Base-by-base conservation (phyloP, 2,113 vertebrate genomes). In the Scortum barcoo region DNA sequence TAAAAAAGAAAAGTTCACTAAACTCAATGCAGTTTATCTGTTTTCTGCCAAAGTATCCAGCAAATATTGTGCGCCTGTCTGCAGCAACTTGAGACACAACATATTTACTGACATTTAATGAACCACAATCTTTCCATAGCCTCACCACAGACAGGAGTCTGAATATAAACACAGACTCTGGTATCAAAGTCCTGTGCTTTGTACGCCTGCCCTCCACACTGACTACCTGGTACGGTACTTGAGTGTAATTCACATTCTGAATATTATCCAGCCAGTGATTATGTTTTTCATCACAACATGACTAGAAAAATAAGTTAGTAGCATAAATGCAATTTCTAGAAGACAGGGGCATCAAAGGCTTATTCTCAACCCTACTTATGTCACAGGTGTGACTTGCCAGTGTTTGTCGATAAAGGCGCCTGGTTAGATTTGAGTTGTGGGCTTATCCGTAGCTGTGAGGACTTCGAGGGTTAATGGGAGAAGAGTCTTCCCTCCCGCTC, bases 381-480 rank as follows among this genome's bases (percentile, higher is more conserved):
- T 28, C n/a, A 50, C 44, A 70, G 44, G 28, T 72, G 60, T 51
- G 54, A 50, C 51, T 40, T 38, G 19, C 14, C 50, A 79, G 4
- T 7, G 7, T 66, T 30, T 70, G 28, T 40, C 8, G 20, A 50
- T 81, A 60, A 68, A 75, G 68, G 44, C 17, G 3, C 81, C 6
- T 17, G 13, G 42, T 22, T 38, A 3, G 20, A n/a, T 26, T 60
- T 0, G 1, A 24, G 28, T 3, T n/a, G 42, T 3, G 58, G 28
- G 36, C 3, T 96, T 94, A 97, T 77, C 98, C 97, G 0, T 97
- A 98, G 90, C 98, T 98, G 89, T 97, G 96, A 36, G 97, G 97
- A 80, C 96, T 98, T 70, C 87, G 94, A 61, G 96, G 97, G 89
- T 97, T 96, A 33, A 97, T 85, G 20, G 98, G 97, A 26, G 95